A percentile compares a stretch with the other conserved stretches of the same genome.
These are phyloP conservation scores for Caenorhabditis briggsae DNA, from an alignment of 1,140 invertebrate species.

Conservation along the genomic window DNA sequence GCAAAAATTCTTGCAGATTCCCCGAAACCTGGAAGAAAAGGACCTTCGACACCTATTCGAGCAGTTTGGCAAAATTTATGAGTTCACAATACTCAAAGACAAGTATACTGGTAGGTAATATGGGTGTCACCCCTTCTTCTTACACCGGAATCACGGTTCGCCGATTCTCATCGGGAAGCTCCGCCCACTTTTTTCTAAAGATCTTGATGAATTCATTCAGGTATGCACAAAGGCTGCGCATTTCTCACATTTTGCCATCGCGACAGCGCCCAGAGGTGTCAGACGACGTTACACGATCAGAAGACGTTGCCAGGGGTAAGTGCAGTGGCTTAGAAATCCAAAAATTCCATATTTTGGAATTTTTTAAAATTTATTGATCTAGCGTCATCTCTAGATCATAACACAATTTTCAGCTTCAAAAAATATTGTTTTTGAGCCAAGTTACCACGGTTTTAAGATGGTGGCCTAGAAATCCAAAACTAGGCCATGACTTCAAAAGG, in stretches of 20 bases:
- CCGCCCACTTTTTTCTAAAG: background rate
- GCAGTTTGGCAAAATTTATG: constrained; percentile 92
- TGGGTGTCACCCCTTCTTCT: background rate
- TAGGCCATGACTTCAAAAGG: too few relatives aligned
- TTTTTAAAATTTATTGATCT: background rate
- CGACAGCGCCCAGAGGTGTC: constrained; percentile 91
- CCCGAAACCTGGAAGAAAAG: constrained; percentile 89
- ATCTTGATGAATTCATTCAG: constrained; percentile 19
- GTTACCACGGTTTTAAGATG: too few relatives aligned
- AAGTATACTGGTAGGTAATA: constrained; percentile 88
- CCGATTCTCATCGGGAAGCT: background rate
- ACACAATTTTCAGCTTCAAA: too few relatives aligned
- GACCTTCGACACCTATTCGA: constrained; percentile 91
- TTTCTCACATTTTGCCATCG: constrained; percentile 95
- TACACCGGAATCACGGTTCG: constrained; percentile 32
- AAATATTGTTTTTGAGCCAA: too few relatives aligned
- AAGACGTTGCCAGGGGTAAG: constrained; percentile 96
- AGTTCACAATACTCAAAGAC: constrained; percentile 91
- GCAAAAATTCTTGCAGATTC: constrained; percentile 83
- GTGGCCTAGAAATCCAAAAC: too few relatives aligned
- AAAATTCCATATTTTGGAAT: too few relatives aligned
- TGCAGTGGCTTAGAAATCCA: constrained; percentile 74
- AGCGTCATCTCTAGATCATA: too few relatives aligned
- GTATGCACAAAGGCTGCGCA: constrained; percentile 85
- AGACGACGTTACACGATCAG: constrained; percentile 94